Base-by-base conservation (phyloP, 2,113 vertebrate genomes). In the Mandrillus leucophaeus region DNA sequence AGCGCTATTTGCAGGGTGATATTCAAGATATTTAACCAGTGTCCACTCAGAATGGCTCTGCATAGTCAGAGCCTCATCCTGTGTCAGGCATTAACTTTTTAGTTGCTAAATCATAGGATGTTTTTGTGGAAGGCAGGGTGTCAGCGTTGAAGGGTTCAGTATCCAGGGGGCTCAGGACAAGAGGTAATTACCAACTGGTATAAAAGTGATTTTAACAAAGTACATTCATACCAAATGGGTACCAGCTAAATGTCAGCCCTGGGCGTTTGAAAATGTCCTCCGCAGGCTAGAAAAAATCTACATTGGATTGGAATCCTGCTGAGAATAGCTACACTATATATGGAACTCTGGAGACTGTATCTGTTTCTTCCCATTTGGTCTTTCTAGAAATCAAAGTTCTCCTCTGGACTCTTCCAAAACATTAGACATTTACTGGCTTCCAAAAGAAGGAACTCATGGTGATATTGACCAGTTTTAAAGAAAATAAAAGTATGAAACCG, bases 341-440 rank as follows among this genome's bases (percentile, higher is more conserved):
- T n/a, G n/a, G 20, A 93, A 78, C 23, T 32, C 45, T 78, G 5
- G 52, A 79, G 76, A 50, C n/a, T 9, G 6, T 16, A 23, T 92
- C 50, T 95, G 22, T 78, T 76, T 75, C 80, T 81, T 81, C 52
- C 70, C 18, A 16, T 81, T 92, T 93, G 27, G 30, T 78, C 70
- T 93, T 61, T 76, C 40, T 82, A 96, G 80, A 96, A 83, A 88
- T 45, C 84, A 40, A 93, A 93, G 52, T 61, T 93, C 57, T 95
- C 78, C n/a, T 59, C 20, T 78, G 32, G 8, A 17, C 12, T 88
- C 55, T 86, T 96, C n/a, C 27, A 86, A 88, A 95, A 72, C 20
- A 68, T 78, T 72, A 83, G 27, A 16, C 45, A n/a, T 75, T 83
- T 50, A 16, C 52, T 64, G 52, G 73, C 78, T 93, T 73, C 48